Percentiles rank a stretch among this genome's conserved stretches.
These are phyloP conservation scores for Arbacia lixula DNA, from an alignment of 53 echinoderm and acorn worm genomes.

Conservation along the genomic window DNA sequence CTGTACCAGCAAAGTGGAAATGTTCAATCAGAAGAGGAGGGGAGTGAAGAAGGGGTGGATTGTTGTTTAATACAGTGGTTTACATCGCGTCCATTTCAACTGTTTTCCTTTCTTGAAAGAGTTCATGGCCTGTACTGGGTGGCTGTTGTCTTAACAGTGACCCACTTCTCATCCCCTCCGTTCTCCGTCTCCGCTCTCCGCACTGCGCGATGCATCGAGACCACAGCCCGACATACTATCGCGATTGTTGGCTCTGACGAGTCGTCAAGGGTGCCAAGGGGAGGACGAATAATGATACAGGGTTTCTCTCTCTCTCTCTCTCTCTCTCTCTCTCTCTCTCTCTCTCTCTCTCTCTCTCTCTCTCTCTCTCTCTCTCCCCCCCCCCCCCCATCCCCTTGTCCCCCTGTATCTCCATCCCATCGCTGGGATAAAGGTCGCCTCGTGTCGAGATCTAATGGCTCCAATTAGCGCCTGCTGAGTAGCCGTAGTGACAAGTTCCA, in stretches of 20 bases:
- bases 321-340: neutral
- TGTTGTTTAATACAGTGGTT: no score
- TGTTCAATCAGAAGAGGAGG: no score
- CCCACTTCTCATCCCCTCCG: constrained; percentile 14
- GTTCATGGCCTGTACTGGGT: constrained; percentile 40
- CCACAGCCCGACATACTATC: constrained; percentile 25
- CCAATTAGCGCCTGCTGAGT: constrained; percentile 65
- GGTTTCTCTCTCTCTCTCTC: neutral
- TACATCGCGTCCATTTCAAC: constrained; percentile 25
- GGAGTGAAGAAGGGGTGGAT: no score
- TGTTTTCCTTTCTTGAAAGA: constrained; percentile 37
- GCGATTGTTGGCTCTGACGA: constrained; percentile 7
- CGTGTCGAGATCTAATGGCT: constrained; percentile 53
- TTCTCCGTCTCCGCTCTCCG: neutral
- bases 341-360: neutral
- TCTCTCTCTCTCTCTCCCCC: neutral
- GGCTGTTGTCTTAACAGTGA: constrained; percentile 48
- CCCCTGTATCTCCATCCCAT: no score
- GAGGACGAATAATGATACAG: no score
- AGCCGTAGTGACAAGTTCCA: constrained; percentile 58
- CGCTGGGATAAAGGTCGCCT: constrained; percentile 37
- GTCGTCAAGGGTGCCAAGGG: no score
- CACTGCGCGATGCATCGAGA: no score
- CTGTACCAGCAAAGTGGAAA: no score
- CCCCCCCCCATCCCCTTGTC: constrained; percentile 17